Base-by-base conservation (phyloP, 2,113 vertebrate species). In the Riparia riparia region DNA sequence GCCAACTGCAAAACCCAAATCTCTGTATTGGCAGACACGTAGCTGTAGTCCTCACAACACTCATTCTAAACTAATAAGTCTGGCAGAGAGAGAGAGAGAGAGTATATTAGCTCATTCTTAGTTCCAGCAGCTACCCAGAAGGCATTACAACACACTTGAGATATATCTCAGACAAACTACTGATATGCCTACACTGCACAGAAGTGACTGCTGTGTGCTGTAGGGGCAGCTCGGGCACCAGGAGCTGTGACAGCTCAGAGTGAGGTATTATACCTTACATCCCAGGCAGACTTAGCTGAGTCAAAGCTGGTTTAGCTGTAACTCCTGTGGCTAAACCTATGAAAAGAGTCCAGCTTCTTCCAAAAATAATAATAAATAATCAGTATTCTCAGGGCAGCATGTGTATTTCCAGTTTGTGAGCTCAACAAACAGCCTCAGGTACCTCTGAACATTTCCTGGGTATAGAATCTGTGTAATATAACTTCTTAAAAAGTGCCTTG, bases 41-140 rank as follows among this genome's bases (percentile, higher is more conserved):
- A 86, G 69, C 80, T 74, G 76, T 64, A 95, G 64, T 83, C 86
- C 86, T 95, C 86, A 81, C 76, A 95, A 84, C 83, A 81, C 51
- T 95, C 94, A 78, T 86, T 95, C 91, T 95, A 93, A 95, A 95
- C 95, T 95, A 96, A 93, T 96, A 93, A 95, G 82, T 91, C 96
- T 95, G 95, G 94, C 96, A 96, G 93, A 89, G 56, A 57, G 39
- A 95, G 56, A 61, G 39, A 95, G 76, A 90, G 94, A 90, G 94
- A 95, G 94, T 94, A 78, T 95, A 96, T 96, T 95, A 96, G 91
- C 89, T 97, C 76, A 63, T 83, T 95, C 95, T 95, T 95, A 96
- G 94, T 95, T 96, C 95, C 93, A 95, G 95, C 74, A 95, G 93
- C 93, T 96, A 94, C 95, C 95, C 95, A 95, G 93, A 91, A 96